Percentiles rank a stretch among this genome's conserved stretches.
Evolutionary conservation across 2,888 invertebrate species (phyloP).

Genomic region (Mystacides longicornis): DNA sequence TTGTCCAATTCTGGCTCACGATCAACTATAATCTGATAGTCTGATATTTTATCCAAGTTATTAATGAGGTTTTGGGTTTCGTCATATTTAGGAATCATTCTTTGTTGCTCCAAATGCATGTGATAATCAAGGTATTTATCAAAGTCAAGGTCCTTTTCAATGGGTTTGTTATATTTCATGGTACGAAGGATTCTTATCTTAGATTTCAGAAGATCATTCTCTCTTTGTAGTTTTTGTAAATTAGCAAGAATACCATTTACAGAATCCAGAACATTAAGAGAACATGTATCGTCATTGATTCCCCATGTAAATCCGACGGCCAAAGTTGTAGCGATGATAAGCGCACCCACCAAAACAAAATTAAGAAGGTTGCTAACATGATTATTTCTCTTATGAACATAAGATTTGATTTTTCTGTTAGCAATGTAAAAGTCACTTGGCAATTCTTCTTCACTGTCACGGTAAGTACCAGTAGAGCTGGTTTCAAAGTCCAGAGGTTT

Average conservation of each 20-base stretch:
- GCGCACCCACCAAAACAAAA: slow-evolving; percentile 43
- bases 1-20: not conserved
- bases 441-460: slow-evolving; percentile 27
- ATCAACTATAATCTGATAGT: not conserved
- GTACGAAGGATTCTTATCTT: slow-evolving; percentile 20
- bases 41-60: not conserved
- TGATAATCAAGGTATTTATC: slow-evolving; percentile 10
- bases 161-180: slow-evolving; percentile 12
- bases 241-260: slow-evolving; percentile 45
- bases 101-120: slow-evolving; percentile 8
- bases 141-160: slow-evolving; percentile 5
- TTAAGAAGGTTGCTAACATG: slow-evolving; percentile 44
- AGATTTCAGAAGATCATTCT: slow-evolving; percentile 34
- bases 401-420: slow-evolving; percentile 40
- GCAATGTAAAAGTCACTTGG: slow-evolving; percentile 34
- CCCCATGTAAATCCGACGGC: slow-evolving; percentile 50
- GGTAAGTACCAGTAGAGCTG: slow-evolving; percentile 31
- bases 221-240: slow-evolving; percentile 45
- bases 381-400: slow-evolving; percentile 45
- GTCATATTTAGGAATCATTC: not conserved
- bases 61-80: not conserved
- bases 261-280: slow-evolving; percentile 36
- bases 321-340: slow-evolving; percentile 45
- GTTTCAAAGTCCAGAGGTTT: slow-evolving; percentile 28
- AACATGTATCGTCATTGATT: slow-evolving; percentile 42